Percentiles rank a stretch among this genome's conserved stretches.
These are phyloP conservation scores for Chloebia gouldiae DNA, from an alignment of 2,113 vertebrate species.

Conservation along the genomic window DNA sequence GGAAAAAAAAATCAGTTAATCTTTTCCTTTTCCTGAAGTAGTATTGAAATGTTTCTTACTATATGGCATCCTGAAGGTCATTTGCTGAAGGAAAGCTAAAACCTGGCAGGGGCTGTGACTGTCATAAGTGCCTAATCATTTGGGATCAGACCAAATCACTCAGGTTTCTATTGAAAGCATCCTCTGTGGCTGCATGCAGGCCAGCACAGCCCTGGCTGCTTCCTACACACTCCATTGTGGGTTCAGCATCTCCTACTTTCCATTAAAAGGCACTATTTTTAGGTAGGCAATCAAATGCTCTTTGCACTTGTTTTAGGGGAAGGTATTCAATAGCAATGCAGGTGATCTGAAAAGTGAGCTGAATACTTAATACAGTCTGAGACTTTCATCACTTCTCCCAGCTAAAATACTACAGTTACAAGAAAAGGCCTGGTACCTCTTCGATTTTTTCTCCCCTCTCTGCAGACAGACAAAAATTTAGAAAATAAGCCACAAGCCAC, in stretches of 20 bases:
- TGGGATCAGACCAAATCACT: conserved; percentile 13
- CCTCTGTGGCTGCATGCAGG: not conserved
- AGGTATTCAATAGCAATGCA: not conserved
- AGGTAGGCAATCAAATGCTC: conserved; percentile 1
- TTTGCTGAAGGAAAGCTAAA: not conserved
- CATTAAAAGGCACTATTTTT: conserved; percentile 42
- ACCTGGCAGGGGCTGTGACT: not conserved
- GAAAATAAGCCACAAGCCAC: conserved; percentile 45
- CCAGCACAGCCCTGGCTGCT: not conserved
- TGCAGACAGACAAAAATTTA: not conserved
- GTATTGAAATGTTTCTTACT: not conserved
- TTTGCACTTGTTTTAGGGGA: conserved; percentile 28
- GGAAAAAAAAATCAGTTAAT: not conserved
- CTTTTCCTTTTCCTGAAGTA: not conserved
- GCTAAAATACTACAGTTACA: not conserved
- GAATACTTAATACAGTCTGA: not conserved
- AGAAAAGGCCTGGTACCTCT: not conserved
- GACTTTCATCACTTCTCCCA: not conserved
- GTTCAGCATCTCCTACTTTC: not conserved
- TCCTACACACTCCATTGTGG: not conserved
- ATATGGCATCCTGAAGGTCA: not conserved
- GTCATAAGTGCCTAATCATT: not conserved
- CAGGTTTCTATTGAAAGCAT: not conserved
- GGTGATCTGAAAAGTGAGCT: not conserved
- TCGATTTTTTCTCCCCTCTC: not conserved